Percentiles rank a stretch among this genome's conserved stretches.
These are phyloP conservation scores for Anoplius nigerrimus DNA, from an alignment of 2,888 invertebrate species.

Conservation along the genomic window DNA sequence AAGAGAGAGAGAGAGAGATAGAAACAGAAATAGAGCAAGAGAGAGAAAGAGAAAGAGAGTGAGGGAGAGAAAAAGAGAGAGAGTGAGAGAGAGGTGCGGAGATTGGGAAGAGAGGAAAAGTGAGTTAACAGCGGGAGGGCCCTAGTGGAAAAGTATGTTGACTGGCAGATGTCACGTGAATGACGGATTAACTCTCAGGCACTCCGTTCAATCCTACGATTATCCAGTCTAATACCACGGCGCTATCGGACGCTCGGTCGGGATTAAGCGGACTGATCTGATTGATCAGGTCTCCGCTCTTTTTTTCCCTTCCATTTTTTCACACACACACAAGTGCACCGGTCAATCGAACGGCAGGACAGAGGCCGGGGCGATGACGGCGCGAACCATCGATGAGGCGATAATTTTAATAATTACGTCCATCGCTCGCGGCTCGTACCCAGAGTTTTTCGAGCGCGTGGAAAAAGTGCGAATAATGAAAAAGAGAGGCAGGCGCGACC, in stretches of 20 bases:
- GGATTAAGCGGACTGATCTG: conserved; percentile 39
- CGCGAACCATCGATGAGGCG: background rate
- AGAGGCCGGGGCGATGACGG: no score
- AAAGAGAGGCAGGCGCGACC: no score
- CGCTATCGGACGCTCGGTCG: conserved; percentile 38
- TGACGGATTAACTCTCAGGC: conserved; percentile 47
- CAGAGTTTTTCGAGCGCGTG: background rate
- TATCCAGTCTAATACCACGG: conserved; percentile 53
- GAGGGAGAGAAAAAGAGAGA: background rate
- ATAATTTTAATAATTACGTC: background rate
- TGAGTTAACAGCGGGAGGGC: no score
- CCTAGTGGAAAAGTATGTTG: conserved; percentile 19
- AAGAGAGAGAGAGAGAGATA: background rate
- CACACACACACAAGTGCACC: conserved; percentile 3
- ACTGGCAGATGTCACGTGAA: conserved; percentile 42
- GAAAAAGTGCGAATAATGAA: background rate
- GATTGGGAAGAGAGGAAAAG: no score
- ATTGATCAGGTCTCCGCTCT: conserved; percentile 15
- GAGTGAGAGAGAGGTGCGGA: background rate
- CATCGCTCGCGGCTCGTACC: no score
- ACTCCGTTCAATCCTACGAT: conserved; percentile 53
- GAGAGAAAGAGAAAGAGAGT: background rate
- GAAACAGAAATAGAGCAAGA: background rate
- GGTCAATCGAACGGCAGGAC: background rate
- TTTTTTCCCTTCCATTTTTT: conserved; percentile 26